These are phyloP conservation scores for Diadumene lineata DNA, from an alignment of 92 coral and sea anemone species.

Conservation along the genomic window DNA sequence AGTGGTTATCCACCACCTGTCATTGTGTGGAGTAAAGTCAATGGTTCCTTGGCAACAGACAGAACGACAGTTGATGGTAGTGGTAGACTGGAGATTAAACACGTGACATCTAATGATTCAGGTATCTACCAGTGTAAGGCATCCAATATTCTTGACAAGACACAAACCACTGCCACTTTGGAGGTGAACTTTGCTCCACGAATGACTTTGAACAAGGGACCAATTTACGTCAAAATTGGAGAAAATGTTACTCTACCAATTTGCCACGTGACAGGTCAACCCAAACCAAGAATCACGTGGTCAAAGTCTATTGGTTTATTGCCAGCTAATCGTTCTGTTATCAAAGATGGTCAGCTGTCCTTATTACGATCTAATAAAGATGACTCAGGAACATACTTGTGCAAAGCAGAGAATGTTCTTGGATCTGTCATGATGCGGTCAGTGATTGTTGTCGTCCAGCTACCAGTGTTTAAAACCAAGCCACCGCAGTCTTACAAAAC, in stretches of 20 bases:
- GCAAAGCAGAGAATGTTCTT: constrained; percentile 22
- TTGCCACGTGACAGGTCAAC: no score
- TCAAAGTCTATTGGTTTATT: constrained; percentile 1
- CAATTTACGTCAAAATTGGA: no score
- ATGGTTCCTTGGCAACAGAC: neutral
- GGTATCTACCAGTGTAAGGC: constrained; percentile 34
- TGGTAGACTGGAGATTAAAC: constrained; percentile 25
- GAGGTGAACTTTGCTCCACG: no score
- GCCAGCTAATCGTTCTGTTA: neutral
- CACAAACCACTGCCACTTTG: no score
- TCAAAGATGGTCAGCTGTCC: neutral
- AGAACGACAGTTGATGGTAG: constrained; percentile 4
- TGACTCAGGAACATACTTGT: constrained; percentile 14
- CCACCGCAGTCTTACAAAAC: neutral
- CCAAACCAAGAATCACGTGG: no score
- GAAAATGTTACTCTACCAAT: no score
- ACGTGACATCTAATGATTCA: constrained; percentile 11
- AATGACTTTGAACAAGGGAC: no score
- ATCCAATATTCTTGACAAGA: no score
- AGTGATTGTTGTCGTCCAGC: constrained; percentile 6
- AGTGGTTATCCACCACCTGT: no score
- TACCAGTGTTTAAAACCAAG: neutral
- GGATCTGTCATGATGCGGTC: constrained; percentile 1
- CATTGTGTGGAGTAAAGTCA: no score
- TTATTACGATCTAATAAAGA: no score